A percentile compares a stretch with the other conserved stretches of the same genome.
These are phyloP conservation scores for Mactromeris polynyma DNA, from an alignment of 2,888 invertebrate species.

Conservation along the genomic window DNA sequence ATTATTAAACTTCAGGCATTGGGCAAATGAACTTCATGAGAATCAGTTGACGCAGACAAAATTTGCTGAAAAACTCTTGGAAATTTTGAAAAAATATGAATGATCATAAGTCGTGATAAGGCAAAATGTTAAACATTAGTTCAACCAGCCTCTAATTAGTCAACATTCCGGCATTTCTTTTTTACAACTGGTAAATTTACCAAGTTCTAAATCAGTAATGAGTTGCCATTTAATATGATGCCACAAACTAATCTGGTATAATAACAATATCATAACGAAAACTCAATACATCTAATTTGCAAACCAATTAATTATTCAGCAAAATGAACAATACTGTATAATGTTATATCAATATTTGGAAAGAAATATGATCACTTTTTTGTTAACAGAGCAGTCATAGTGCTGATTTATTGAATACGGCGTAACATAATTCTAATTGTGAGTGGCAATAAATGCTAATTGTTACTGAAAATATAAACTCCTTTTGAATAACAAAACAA, in stretches of 20 bases:
- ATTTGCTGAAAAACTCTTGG: neutral
- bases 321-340: neutral
- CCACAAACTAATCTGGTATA: neutral
- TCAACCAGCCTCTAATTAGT: neutral
- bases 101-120: neutral
- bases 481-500: too few species aligned
- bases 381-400: neutral
- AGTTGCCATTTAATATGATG: neutral
- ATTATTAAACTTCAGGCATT: neutral
- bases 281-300: neutral
- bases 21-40: neutral
- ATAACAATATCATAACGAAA: neutral
- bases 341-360: neutral
- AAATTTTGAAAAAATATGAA: neutral
- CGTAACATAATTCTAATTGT: neutral
- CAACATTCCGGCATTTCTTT: neutral
- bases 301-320: constrained; percentile 3
- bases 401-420: neutral
- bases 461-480: too few species aligned
- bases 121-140: neutral
- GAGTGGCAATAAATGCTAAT: neutral
- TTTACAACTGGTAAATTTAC: neutral
- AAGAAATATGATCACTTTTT: neutral
- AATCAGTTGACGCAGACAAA: neutral
- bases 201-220: neutral